Conservation (phyloP, 2,797 vertebrate genomes). For the Peromyscus eremicus region DNA sequence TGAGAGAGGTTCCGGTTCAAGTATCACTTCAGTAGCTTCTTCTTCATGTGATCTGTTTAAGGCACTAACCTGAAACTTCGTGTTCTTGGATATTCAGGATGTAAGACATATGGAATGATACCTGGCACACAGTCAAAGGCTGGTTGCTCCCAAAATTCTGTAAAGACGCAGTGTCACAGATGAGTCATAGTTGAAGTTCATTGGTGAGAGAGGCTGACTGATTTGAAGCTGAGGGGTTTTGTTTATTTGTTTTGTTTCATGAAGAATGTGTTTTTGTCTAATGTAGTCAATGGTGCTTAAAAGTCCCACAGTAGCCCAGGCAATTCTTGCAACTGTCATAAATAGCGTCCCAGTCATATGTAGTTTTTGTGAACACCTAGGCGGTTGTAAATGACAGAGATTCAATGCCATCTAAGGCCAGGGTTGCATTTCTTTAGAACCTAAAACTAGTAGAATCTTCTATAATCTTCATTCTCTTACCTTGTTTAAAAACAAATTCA, state of each 20-base stretch:
- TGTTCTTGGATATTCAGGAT: neutral
- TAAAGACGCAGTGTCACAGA: neutral
- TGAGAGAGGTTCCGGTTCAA: neutral
- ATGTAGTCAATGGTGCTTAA: neutral
- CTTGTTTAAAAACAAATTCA: neutral
- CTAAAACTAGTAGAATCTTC: neutral
- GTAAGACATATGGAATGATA: neutral
- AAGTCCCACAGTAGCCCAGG: neutral
- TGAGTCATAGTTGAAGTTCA: neutral
- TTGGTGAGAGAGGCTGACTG: neutral
- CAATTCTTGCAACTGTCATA: neutral
- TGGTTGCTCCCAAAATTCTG: neutral
- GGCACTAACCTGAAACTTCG: neutral
- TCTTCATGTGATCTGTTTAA: neutral
- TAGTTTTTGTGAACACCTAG: neutral
- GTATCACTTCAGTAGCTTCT: neutral
- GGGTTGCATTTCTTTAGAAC: neutral
- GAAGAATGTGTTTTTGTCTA: neutral
- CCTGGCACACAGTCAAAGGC: neutral
- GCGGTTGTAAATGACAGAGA: neutral
- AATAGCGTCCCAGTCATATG: neutral
- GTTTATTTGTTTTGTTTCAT: neutral
- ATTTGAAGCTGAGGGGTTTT: neutral
- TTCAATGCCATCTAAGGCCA: neutral
- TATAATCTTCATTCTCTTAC: neutral